Conservation (phyloP, 2,797 vertebrate genomes). For the Pelobates cultripes region DNA sequence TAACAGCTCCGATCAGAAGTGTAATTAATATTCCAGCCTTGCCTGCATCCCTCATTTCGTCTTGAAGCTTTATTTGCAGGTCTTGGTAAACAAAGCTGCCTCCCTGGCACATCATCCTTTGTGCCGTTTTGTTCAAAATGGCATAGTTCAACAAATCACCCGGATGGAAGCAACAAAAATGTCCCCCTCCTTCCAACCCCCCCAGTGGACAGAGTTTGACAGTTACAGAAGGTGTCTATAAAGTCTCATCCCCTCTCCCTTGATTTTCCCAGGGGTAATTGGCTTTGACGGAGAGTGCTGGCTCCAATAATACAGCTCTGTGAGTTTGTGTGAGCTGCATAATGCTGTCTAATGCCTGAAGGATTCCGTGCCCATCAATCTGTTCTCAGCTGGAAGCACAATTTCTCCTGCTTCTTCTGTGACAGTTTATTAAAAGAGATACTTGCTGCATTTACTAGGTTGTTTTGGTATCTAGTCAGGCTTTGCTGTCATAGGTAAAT, state of each 20-base stretch:
- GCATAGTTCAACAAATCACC: constrained; percentile 19
- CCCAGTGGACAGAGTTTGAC: constrained; percentile 56
- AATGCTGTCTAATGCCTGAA: constrained; percentile 72
- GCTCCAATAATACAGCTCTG: constrained; percentile 73
- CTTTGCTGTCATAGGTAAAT: constrained; percentile 79
- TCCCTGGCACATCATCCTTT: constrained; percentile 2
- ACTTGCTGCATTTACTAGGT: constrained; percentile 70
- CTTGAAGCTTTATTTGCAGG: constrained; percentile 22
- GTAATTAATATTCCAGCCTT: constrained; percentile 43
- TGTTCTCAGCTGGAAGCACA: constrained; percentile 63
- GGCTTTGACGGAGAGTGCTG: constrained; percentile 73
- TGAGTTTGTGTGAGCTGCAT: constrained; percentile 74
- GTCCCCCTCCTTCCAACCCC: constrained; percentile 18
- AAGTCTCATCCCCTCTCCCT: constrained; percentile 53
- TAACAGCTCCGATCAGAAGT: constrained; percentile 8
- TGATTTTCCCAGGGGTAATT: constrained; percentile 72
- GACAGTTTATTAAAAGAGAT: constrained; percentile 87
- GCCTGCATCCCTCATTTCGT: constrained; percentile 29
- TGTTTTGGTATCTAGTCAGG: constrained; percentile 76
- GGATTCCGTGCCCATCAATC: constrained; percentile 75
- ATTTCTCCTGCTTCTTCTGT: constrained; percentile 66
- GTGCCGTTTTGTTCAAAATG: constrained; percentile 26
- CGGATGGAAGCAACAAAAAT: constrained; percentile 9
- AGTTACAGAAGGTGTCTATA: constrained; percentile 55
- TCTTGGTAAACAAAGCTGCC: constrained; percentile 40